Base-by-base conservation (phyloP, 1,140 invertebrate genomes). In the Orussus abietinus region DNA sequence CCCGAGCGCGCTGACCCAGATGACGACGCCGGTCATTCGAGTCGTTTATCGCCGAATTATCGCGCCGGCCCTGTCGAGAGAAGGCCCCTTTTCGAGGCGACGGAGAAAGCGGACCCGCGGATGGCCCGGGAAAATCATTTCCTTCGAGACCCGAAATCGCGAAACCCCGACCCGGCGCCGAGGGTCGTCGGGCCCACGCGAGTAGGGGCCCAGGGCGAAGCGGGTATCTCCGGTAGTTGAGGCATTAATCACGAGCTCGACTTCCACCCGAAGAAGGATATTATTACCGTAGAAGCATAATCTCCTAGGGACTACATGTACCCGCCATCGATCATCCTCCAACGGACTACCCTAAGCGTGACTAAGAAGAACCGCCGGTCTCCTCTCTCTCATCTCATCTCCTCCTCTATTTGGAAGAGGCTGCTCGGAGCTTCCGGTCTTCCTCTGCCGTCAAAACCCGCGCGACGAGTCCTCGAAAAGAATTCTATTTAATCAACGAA, bases 211-310 rank as follows among this genome's bases (percentile, higher is more conserved):
- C 7, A 25, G 22, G 30, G 36, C 32, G 10, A 45, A 45, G 22
- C 31, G 35, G 18, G 19, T 36, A 36, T 15, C 18, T 20, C 34
- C 34, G 18, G 34, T 36, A 36, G 34, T 36, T 11, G 26, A 15
- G 35, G 14, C 37, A 66, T 66, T 60, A 59, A 66, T 64, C 58
- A 64, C 52, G 19, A 37, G 6, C 40, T 38, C 53, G 56, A 49
- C 45, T 53, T 45, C 38, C 18, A 20, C 40, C 21, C 40, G 35
- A 26, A 30, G 34, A 35, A 39, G 41, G 36, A 42, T 47, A 47
- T 55, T 55, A 55, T 55, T 55, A 51, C 53, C 15, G 26, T 39
- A 34, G 38, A 44, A 22, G 39, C 15, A 30, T 48, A 49, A 44
- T 55, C 53, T 45, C 25, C 42, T 47, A 51, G 52, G 29, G 47